These are phyloP conservation scores for Vulpes vulpes DNA, from an alignment of 2,113 vertebrate species.

Conservation along the genomic window DNA sequence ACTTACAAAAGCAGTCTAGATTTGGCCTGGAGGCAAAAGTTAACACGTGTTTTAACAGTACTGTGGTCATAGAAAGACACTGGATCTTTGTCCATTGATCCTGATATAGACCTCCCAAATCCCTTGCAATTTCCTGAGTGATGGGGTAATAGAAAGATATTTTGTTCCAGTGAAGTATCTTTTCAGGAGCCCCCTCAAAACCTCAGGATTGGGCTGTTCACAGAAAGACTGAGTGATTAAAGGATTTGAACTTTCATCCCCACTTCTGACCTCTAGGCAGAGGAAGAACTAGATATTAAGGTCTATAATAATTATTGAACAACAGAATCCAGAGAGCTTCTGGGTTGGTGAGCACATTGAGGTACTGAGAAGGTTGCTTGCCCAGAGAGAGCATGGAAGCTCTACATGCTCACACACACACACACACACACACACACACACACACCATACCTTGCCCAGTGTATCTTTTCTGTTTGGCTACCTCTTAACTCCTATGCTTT, in stretches of 20 bases:
- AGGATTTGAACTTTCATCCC: not conserved
- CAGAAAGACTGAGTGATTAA: not conserved
- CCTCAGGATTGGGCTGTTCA: not conserved
- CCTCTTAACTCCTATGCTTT: not conserved
- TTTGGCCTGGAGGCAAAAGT: not conserved
- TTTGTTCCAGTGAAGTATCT: not conserved
- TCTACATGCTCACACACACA: rapidly evolving
- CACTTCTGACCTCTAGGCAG: not conserved
- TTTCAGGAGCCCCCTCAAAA: not conserved
- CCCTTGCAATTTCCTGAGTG: not conserved
- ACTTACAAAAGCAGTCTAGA: not conserved
- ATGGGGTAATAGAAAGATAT: not conserved
- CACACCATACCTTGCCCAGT: not conserved
- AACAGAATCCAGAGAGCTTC: not conserved
- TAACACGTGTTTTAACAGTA: not conserved
- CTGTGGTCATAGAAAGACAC: not conserved
- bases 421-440: not conserved
- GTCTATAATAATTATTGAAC: not conserved
- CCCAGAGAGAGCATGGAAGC: not conserved
- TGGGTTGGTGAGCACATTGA: not conserved
- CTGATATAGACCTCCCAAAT: not conserved
- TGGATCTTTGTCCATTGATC: not conserved
- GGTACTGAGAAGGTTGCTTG: not conserved
- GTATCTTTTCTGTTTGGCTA: not conserved
- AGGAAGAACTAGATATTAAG: not conserved